Evolutionary conservation across 2,113 vertebrate genomes (phyloP).

Genomic region (Myotis brandtii): DNA sequence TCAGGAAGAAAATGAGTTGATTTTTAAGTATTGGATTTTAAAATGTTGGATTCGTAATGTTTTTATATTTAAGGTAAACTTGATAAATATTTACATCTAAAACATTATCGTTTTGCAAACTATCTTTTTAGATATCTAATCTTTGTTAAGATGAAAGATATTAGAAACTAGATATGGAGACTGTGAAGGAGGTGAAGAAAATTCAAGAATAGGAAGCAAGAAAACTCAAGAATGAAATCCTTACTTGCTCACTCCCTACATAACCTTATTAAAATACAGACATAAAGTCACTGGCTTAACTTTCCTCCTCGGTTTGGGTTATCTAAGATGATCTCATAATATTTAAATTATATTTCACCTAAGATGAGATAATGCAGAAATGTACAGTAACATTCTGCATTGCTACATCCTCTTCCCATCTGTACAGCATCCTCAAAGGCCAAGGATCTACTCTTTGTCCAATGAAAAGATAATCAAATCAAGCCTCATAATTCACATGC

Average conservation of each 20-base stretch:
- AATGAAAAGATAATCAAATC: constrained; percentile 4
- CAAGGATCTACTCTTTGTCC: background rate
- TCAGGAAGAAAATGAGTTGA: background rate
- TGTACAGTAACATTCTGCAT: background rate
- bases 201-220: background rate
- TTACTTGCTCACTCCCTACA: background rate
- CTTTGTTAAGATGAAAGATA: background rate
- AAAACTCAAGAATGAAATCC: background rate
- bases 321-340: constrained; percentile 7
- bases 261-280: constrained; percentile 11
- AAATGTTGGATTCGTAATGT: background rate
- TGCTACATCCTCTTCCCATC: background rate
- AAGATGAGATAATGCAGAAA: constrained; percentile 18
- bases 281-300: background rate
- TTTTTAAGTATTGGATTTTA: background rate
- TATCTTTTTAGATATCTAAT: background rate
- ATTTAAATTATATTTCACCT: constrained; percentile 19
- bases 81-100: background rate
- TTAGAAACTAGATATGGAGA: background rate
- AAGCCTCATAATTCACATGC: background rate
- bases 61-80: background rate
- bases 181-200: constrained; percentile 5
- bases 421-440: background rate
- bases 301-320: background rate
- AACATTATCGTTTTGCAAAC: background rate